Conservation (phyloP, 2,888 invertebrate species). For the Mactromeris polynyma region DNA sequence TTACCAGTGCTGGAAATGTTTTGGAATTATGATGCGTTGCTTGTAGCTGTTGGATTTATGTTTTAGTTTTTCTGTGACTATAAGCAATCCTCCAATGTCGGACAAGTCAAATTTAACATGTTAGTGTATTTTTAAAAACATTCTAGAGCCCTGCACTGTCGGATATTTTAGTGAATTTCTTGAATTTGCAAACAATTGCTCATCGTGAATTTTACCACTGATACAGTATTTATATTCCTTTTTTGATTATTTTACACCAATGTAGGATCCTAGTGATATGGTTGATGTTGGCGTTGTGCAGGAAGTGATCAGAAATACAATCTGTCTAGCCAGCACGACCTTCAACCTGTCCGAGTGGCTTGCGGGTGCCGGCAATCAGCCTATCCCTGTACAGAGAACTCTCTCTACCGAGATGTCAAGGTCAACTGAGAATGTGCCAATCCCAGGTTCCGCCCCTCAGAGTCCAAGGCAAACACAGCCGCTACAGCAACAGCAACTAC, state of each 20-base stretch:
- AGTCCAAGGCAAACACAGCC: slow-evolving; percentile 56
- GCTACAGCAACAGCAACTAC: slow-evolving; percentile 43
- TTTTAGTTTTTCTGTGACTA: no score
- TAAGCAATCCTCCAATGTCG: no score
- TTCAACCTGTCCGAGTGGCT: slow-evolving; percentile 79
- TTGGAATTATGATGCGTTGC: neutral
- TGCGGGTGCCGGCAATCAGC: slow-evolving; percentile 60
- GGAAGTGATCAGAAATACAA: slow-evolving; percentile 81
- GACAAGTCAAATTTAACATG: no score
- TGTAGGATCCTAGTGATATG: slow-evolving; percentile 80
- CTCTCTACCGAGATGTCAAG: slow-evolving; percentile 55
- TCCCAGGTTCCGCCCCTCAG: slow-evolving; percentile 29
- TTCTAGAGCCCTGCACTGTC: no score
- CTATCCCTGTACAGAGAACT: slow-evolving; percentile 64
- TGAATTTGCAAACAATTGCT: no score
- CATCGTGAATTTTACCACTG: no score
- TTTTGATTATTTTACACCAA: no score
- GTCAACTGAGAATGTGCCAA: slow-evolving; percentile 33
- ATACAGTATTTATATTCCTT: no score
- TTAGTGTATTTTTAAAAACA: no score
- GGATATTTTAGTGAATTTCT: no score
- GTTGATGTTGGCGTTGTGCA: slow-evolving; percentile 82
- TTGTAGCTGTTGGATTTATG: no score
- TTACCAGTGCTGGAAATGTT: neutral
- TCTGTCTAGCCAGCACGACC: slow-evolving; percentile 80